Base-by-base conservation (phyloP, 2,888 invertebrate genomes). In the Saturnia pavonia region DNA sequence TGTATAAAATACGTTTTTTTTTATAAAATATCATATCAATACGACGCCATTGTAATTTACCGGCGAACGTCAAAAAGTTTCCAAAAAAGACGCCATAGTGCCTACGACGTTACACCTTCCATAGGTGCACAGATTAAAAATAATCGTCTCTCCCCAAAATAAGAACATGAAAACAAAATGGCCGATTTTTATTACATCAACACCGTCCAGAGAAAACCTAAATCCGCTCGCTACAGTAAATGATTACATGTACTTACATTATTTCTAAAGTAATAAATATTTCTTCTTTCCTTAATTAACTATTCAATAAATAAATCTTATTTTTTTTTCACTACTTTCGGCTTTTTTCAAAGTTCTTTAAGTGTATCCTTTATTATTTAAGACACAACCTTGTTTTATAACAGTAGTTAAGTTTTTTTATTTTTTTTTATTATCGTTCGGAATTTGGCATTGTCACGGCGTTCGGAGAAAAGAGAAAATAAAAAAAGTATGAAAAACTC, bases 331-430 rank as follows among this genome's bases (percentile, higher is more conserved):
- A 83, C 88, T 90, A 89, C 86, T 75, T 80, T 89, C 88, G 86
- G 88, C 84, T 27, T 60, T 27, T 78, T 85, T 84, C 85, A 82
- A 85, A 87, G 84, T 86, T 77, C 75, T 85, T 84, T 83, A 80
- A 78, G 87, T 90, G 90, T 91, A 88, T 91, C 90, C 85, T 83
- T 91, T 91, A 88, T 82, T 83, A 84, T 77, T 84, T 88, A 91
- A 91, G 93, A 94, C 93, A 94, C 93, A 94, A 94, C 93, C 93
- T 88, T 89, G 86, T 76, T 80, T 75, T 88, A 88, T 89, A 91
- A 90, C 89, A 91, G 91, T 92, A 91, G 81, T 83, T 85, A 79
- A 80, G 85, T 84, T 84, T 82, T 80, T 84, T 72, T 79, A 85
- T 85, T 84, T 82, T 80, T 84, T 72, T 79, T 85, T 85, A 84